Base-by-base conservation (phyloP, 2,888 invertebrate species). In the Achlya flavicornis region DNA sequence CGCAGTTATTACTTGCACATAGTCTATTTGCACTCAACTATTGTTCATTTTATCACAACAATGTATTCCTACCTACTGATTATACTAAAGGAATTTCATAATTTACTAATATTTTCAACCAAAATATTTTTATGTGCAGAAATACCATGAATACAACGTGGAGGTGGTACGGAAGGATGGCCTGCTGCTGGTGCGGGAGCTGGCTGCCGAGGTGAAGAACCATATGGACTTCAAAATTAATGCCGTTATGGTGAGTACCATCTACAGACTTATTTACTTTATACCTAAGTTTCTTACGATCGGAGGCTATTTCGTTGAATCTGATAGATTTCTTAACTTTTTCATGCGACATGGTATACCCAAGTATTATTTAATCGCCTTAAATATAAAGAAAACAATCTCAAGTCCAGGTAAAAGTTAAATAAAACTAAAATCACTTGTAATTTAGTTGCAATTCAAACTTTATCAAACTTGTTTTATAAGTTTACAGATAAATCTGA, bases 211-310 rank as follows among this genome's bases (percentile, higher is more conserved):
- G 91, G 97, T 98, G 63, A 97, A 98, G 90, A 97, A 97, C 87
- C 97, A 98, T 95, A 97, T 98, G 96, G 97, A 98, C 86, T 97
- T 98, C 91, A 98, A 98, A 92, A 97, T 97, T 91, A 97, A 97
- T 86, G 97, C 98, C 41, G 97, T 98, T 64, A 97, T 97, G 97
- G 98, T 98, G 90, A 96, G 96, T 94, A 48, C 11, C 33, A 58
- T 3, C 4, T 5, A 46, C 46, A 5, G 3, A 43, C 38, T 38
- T 43, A 43, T 12, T 3, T 46, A n/a, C 6, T 46, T n/a, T 46
- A n/a, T n/a, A 46, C 2, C 4, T 38, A 10, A 38, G 26, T 26
- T 10, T 38, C 35, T 35, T 35, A 3, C 1, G 0, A 7, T 35
- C 7, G 35, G 6, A 35, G 5, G 35, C 26, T 2, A 26, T 26